Base-by-base conservation (phyloP, 2,888 invertebrate genomes). In the Andrena hattorfiana region DNA sequence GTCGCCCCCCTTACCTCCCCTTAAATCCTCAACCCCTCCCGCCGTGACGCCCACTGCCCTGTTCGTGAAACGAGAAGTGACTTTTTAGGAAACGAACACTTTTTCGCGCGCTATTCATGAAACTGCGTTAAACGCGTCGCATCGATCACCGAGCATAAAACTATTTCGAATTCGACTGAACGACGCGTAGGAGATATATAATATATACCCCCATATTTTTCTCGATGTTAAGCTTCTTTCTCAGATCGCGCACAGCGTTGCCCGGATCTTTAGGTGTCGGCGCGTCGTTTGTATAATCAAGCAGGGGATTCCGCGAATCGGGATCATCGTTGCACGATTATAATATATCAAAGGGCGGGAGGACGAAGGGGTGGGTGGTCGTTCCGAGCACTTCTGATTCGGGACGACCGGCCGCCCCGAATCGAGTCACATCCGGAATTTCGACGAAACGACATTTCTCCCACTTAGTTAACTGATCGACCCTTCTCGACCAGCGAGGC, bases 191-290 rank as follows among this genome's bases (percentile, higher is more conserved):
- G 80, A 89, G 84, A 90, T 90, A 51, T 70, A 73, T 78, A 89
- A 89, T 91, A 91, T 90, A 91, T 91, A 91, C 85, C 84, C 89
- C 87, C 90, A 93, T 93, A 93, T 93, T 93, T 93, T 93, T 93
- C 92, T 93, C 91, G 91, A 92, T 91, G 92, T 93, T 93, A 92
- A 93, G 92, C 93, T 93, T 92, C 90, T 72, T 91, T 91, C 91
- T 92, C 91, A 87, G 87, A 91, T 78, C 87, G 88, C 90, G 86
- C 90, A 85, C 35, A 48, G 81, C 86, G 88, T 88, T 84, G 84
- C 81, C 42, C 16, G 64, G 74, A 78, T 81, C 70, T 70, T 76
- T 79, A 68, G 30, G 42, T 77, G 77, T 71, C 78, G 78, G 69
- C 78, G 76, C 79, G 78, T 72, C 72, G 70, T 84, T 77, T 82